Conservation (phyloP, 1,140 invertebrate species). For the Sarcophaga peregrina region DNA sequence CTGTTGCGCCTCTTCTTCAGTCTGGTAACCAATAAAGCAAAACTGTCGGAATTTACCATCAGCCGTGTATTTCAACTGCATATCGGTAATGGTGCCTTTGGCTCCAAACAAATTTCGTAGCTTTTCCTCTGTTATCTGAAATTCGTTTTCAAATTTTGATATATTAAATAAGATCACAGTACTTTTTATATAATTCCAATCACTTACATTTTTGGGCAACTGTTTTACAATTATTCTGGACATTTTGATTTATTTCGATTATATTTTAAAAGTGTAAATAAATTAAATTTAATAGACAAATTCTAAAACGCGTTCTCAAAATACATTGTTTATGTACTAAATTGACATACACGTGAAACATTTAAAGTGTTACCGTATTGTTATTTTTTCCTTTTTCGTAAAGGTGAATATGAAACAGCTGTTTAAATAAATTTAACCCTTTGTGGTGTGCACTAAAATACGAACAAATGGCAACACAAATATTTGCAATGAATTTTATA, state of each 20-base stretch:
- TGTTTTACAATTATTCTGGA: constrained; percentile 46
- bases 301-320: background rate
- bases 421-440: too few relatives aligned
- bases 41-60: constrained; percentile 93
- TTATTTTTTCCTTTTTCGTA: too few relatives aligned
- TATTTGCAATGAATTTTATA: too few relatives aligned
- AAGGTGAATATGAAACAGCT: too few relatives aligned
- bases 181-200: background rate
- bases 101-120: constrained; percentile 80
- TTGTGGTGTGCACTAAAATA: too few relatives aligned
- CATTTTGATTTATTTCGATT: constrained; percentile 29
- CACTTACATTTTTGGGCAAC: constrained; percentile 45
- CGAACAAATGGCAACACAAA: too few relatives aligned
- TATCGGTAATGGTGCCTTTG: constrained; percentile 89
- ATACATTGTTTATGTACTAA: constrained; percentile 43
- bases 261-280: constrained; percentile 10
- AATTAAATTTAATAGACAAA: background rate
- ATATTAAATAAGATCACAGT: background rate
- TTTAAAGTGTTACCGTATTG: constrained; percentile 1
- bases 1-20: constrained; percentile 78
- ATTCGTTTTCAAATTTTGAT: background rate
- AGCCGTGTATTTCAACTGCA: constrained; percentile 90
- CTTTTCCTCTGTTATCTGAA: constrained; percentile 81
- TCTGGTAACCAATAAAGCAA: constrained; percentile 90
- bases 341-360: constrained; percentile 41